Conservation (phyloP, 2,113 vertebrate genomes). For the Chiloscyllium plagiosum region DNA sequence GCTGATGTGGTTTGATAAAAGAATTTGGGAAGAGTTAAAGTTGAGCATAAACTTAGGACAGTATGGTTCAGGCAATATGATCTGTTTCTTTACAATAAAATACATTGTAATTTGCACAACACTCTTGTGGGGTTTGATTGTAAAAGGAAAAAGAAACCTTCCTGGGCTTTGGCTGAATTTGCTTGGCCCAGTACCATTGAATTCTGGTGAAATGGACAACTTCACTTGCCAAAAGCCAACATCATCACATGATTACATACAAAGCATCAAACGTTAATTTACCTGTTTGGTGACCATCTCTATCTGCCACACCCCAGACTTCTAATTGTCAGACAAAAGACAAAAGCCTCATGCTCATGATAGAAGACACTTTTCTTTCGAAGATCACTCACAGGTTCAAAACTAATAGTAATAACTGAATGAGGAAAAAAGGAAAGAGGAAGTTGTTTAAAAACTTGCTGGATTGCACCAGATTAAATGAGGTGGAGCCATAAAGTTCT, state of each 20-base stretch:
- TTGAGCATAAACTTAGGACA: not conserved
- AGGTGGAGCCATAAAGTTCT: not conserved
- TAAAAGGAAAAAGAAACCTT: not conserved
- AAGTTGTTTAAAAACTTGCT: not conserved
- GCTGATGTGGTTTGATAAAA: not conserved
- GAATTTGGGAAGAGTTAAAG: not conserved
- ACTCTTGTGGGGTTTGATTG: not conserved
- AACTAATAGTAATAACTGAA: not conserved
- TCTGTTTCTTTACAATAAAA: not conserved
- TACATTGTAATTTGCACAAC: not conserved
- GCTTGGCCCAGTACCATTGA: not conserved
- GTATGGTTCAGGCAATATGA: not conserved
- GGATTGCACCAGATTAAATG: not conserved
- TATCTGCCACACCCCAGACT: not conserved
- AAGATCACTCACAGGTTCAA: not conserved
- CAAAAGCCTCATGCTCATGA: not conserved
- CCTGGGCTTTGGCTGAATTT: not conserved
- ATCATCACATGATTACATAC: too few species aligned
- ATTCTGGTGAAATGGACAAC: not conserved
- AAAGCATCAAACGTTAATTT: not conserved
- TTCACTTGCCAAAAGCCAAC: not conserved
- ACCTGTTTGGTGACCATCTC: not conserved
- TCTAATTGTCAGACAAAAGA: not conserved
- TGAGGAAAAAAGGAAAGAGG: not conserved
- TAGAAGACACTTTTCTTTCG: not conserved